These are phyloP conservation scores for Apteryx mantelli DNA, from an alignment of 2,113 vertebrate genomes.

Conservation along the genomic window DNA sequence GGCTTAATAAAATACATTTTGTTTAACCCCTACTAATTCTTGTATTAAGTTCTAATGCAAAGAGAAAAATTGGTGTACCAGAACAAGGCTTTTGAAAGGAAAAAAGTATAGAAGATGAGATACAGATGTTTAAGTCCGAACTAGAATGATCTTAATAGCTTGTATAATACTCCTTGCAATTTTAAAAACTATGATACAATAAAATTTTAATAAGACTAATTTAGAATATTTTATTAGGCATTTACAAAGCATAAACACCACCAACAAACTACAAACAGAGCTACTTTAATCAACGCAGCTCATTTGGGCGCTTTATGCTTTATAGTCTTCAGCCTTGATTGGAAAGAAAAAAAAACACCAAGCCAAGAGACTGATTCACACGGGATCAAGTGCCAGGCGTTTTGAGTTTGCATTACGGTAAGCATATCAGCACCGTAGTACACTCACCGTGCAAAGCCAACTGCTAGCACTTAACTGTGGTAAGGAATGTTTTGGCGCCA, in stretches of 20 bases:
- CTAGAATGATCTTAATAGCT: background rate
- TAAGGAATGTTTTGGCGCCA: fast-evolving
- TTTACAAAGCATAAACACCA: background rate
- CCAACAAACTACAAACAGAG: background rate
- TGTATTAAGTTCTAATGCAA: background rate
- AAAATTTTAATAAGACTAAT: background rate
- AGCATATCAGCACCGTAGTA: fast-evolving
- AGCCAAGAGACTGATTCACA: fast-evolving
- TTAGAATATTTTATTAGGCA: background rate
- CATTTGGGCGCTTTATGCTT: fast-evolving
- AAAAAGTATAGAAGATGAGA: background rate
- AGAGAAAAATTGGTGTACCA: background rate
- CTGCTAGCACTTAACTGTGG: fast-evolving
- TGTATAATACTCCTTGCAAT: background rate
- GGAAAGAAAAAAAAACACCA: fast-evolving
- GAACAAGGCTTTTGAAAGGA: background rate
- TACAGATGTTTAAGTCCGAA: background rate
- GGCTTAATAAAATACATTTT: background rate
- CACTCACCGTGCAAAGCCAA: fast-evolving
- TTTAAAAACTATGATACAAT: background rate
- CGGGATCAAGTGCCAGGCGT: fast-evolving
- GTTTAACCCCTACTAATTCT: background rate
- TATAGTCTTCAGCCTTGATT: background rate
- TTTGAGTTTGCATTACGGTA: fast-evolving
- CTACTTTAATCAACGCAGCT: fast-evolving